Percentiles rank a stretch among this genome's conserved stretches.
Evolutionary conservation across 2,113 vertebrate genomes (phyloP).

Genomic region (Salvelinus alpinus): DNA sequence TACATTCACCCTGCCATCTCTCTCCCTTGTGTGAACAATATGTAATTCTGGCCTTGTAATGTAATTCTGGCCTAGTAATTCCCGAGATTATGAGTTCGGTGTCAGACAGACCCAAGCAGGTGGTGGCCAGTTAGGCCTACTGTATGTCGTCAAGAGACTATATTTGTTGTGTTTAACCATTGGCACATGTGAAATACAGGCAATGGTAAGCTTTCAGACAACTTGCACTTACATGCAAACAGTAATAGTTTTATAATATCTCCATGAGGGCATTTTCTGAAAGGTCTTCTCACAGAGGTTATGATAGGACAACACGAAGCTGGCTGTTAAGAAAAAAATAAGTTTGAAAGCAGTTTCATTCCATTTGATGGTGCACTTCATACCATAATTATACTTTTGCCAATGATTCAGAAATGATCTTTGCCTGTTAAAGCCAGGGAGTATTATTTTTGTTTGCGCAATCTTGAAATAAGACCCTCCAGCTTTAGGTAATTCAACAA

Average conservation of each 20-base stretch:
- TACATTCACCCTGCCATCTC: conserved; percentile 12
- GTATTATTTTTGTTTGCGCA: not conserved
- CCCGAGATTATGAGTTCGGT: not conserved
- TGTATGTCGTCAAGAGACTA: too few relatives aligned
- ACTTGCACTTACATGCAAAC: too few relatives aligned
- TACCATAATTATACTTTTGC: not conserved
- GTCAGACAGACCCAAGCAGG: conserved; percentile 8
- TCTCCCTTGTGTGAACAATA: conserved; percentile 10
- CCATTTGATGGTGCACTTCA: not conserved
- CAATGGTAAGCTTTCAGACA: too few relatives aligned
- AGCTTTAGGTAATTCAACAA: not conserved
- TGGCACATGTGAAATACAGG: too few relatives aligned
- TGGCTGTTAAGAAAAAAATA: not conserved
- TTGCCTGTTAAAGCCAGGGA: not conserved
- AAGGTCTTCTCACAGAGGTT: not conserved
- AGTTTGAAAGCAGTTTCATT: not conserved
- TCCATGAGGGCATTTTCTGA: too few relatives aligned
- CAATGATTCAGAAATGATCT: not conserved
- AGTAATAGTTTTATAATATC: too few relatives aligned
- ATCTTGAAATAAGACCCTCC: not conserved
- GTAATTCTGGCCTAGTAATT: not conserved
- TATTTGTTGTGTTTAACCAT: too few relatives aligned
- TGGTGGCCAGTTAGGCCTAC: conserved; percentile 1
- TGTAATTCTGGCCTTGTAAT: conserved; percentile 1
- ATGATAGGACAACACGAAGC: not conserved